Evolutionary conservation across 2,113 vertebrate genomes (phyloP), one percentile per base, ranked within the genome.

Genomic region (Bubo bubo): DNA sequence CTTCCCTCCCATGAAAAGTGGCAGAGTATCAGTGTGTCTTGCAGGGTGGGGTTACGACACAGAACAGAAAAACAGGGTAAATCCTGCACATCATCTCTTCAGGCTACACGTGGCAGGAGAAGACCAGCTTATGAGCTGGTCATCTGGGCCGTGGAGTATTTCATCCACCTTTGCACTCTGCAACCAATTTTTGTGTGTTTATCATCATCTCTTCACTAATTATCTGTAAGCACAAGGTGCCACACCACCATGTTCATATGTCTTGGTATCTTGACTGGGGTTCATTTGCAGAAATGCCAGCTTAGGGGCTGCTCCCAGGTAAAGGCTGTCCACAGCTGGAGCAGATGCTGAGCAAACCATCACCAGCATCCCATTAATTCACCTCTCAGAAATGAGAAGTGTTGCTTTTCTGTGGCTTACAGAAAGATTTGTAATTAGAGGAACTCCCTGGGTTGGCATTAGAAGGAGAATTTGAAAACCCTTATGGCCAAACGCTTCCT

Each of bases 21-120:
- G 12, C 23, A 75, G 27, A 3, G 1, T 15, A 55, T 28, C 0
- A 0, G 3, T 10, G 30, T 0, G 0, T 56, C 19, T 27, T 81
- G 43, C 49, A 47, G 14, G 19, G 45, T 0, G 0, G 14, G 13
- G 6, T 13, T 39, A 20, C 52, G 35, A 43, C 5, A 14, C 13
- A 16, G 52, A 27, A 35, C 9, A 82, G 60, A 41, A 34, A 45
- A 74, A 28, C 5, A 9, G 37, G 9, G 2, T 19, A 76, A 93
- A 75, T 41, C n/a, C 62, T 35, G 19, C 23, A 11, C 6, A 2
- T 56, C 43, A 2, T 21, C 37, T 43, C 50, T 68, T 14, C 41
- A 53, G 77, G 14, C 41, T 56, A 30, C 62, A 37, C 0, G 0
- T 52, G 76, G 15, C 72, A 52, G 45, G 16, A 86, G 30, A 73